These are phyloP conservation scores for Gadopsis bispinosus DNA, from an alignment of 2,797 vertebrate genomes.

Conservation along the genomic window DNA sequence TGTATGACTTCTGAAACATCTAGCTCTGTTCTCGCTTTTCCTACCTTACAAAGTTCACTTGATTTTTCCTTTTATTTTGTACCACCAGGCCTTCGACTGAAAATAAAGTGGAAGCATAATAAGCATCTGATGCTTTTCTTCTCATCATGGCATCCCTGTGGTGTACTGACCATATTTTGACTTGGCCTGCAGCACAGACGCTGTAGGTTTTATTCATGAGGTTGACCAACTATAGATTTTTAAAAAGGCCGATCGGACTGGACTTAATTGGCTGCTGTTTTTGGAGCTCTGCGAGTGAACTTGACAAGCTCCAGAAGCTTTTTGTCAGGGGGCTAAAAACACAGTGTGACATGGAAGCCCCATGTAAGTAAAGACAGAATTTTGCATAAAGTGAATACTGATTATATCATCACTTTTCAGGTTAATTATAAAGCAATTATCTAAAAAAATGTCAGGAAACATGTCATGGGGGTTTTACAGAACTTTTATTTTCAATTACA, in stretches of 20 bases:
- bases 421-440: not conserved
- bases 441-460: not conserved
- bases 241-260: slow-evolving; percentile 25
- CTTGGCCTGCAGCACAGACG: slow-evolving; percentile 21
- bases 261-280: slow-evolving; percentile 19
- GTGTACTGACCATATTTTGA: slow-evolving; percentile 17
- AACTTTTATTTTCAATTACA: not conserved
- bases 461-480: not conserved
- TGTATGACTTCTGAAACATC: slow-evolving; percentile 26
- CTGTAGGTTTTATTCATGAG: slow-evolving; percentile 1
- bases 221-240: slow-evolving; percentile 33
- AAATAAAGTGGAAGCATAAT: slow-evolving; percentile 16
- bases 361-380: not conserved
- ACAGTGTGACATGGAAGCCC: not conserved
- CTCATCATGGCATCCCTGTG: slow-evolving; percentile 13
- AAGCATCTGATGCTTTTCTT: slow-evolving; percentile 33
- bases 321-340: slow-evolving; percentile 20
- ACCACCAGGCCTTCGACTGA: slow-evolving; percentile 3
- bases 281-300: not conserved
- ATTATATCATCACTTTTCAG: not conserved
- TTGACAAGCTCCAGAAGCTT: slow-evolving; percentile 18
- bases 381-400: not conserved
- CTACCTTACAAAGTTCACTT: slow-evolving; percentile 12
- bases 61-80: slow-evolving; percentile 11
- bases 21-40: not conserved